Evolutionary conservation across 2,797 vertebrate species (phyloP), one percentile per base, ranked within the genome.

Genomic region (Acanthurus leucopareius): DNA sequence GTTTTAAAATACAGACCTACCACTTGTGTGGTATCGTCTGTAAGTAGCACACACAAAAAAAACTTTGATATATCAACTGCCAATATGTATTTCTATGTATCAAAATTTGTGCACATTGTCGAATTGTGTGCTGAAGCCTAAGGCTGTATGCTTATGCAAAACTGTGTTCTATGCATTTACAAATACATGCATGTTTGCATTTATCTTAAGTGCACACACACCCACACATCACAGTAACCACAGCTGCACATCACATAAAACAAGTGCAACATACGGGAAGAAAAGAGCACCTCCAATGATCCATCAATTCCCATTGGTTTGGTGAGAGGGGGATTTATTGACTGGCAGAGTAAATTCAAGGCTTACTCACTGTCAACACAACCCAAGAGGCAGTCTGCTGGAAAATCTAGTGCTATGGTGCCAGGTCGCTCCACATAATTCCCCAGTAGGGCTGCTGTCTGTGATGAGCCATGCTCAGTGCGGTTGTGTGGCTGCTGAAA

Each of bases 311-410:
- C 85, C 89, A 90, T 84, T 63, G 89, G 87, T 90, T 89, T 88
- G 82, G 73, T 77, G 74, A 63, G 68, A 77, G 69, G 72, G 88
- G 80, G 77, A 82, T 80, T 92, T 93, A 93, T 93, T 91, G 91
- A 93, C 89, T 91, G 87, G 89, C 89, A 89, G 85, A 90, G 89
- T 92, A 91, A 93, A 93, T 89, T 92, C 90, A 88, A 90, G 91
- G 86, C 88, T 93, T 92, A 91, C 87, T 91, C 91, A 89, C 90
- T 91, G 91, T 94, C 91, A 92, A 93, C 89, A 91, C 76, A 91
- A 86, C 90, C 88, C 86, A 85, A 85, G 87, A 92, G 88, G 90
- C 92, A 92, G 89, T 89, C 82, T 86, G 76, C 88, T 88, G 92
- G 91, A 93, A 92, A 94, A 93, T 91, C 81, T 86, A 87, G 87